Evolutionary conservation across 2,797 vertebrate species (phyloP), one percentile per base, ranked within the genome.

Genomic region (Pantherophis alleghaniensis): DNA sequence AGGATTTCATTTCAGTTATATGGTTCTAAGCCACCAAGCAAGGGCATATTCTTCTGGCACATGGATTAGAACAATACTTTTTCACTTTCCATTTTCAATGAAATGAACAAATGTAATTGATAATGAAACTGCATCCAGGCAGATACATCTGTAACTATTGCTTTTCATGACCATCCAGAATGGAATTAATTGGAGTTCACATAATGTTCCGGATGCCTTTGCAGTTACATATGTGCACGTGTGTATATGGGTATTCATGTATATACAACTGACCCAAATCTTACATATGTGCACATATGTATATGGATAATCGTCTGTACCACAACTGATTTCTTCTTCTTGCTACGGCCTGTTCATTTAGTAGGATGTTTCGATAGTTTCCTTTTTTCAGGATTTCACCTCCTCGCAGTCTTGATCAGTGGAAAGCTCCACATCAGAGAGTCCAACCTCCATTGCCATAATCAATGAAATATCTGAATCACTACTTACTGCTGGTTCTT

Each of bases 401-500:
- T 98, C 98, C 79, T 98, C 98, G 57, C 97, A 98, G 96, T 98
- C 98, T 93, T 98, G 98, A 93, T 98, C 98, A 5, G 97, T 98
- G 95, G 98, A 98, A 95, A 98, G 97, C 92, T 99, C 98, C 60
- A 98, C 96, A 4, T 98, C 98, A 0, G 98, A 99, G 91, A 98
- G 97, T 96, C 98, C 98, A 57, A 98, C 97, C 90, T 99, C 98
- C 97, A 98, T 97, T 0, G 98, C 98, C 97, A 98, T 97, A 94
- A 99, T 98, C 93, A 98, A 94, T 0, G 99, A 99, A 47, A 98
- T 98, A 96, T 99, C 99, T 0, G 99, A 99, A 94, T 98, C 98
- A 16, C 99, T 99, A 98, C 99, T 99, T 94, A 98, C 97, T 0
- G 98, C 98, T 83, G 98, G 98, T 95, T 98, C 98, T 95, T 98